Evolutionary conservation across 1,140 invertebrate genomes (phyloP).

Genomic region (Leptinotarsa defecta): DNA sequence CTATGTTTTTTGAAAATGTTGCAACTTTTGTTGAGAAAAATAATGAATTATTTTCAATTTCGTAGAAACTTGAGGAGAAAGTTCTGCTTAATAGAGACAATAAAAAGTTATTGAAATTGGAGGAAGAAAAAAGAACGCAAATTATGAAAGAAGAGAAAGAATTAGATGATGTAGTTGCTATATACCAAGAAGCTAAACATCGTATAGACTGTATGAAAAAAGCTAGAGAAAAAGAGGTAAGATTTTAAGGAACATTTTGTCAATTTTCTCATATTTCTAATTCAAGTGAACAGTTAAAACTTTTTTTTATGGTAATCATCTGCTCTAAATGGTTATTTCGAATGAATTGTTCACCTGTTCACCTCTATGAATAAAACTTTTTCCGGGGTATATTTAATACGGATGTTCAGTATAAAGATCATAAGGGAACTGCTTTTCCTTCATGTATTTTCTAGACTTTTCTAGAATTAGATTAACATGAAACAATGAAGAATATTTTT

Average conservation of each 20-base stretch:
- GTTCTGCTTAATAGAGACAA: slow-evolving; percentile 48
- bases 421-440: too few species aligned
- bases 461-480: too few species aligned
- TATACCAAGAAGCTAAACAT: slow-evolving; percentile 43
- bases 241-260: not conserved
- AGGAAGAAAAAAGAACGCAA: slow-evolving; percentile 37
- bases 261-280: not conserved
- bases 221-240: slow-evolving; percentile 42
- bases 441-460: too few species aligned
- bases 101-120: slow-evolving; percentile 49
- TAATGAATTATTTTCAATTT: not conserved
- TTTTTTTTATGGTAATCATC: too few species aligned
- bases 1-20: not conserved
- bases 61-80: slow-evolving; percentile 31
- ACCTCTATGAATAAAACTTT: too few species aligned
- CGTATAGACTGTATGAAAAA: slow-evolving; percentile 45
- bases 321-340: too few species aligned
- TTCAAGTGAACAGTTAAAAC: too few species aligned
- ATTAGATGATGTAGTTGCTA: slow-evolving; percentile 45
- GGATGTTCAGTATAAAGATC: too few species aligned
- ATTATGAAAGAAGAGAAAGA: slow-evolving; percentile 44
- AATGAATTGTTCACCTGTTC: too few species aligned
- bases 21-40: not conserved
- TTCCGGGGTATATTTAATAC: too few species aligned
- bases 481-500: not conserved